Base-by-base conservation (phyloP, 92 coral and sea anemone genomes). In the Bergia sp. region DNA sequence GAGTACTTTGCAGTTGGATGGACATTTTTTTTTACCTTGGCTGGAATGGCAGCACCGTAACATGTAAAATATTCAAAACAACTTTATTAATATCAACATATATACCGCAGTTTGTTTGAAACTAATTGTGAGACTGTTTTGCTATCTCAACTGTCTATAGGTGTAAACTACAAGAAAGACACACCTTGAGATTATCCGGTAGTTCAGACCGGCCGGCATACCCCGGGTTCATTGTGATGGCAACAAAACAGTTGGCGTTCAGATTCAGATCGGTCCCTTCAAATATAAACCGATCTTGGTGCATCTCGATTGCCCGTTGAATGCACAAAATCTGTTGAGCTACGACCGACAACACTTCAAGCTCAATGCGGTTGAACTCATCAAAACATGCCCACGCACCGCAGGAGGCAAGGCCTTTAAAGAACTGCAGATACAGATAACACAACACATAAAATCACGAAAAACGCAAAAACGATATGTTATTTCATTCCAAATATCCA, bases 381-480 rank as follows among this genome's bases (percentile, higher is more conserved):
- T 97, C 99, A 92, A 97, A 97, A 74, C 99, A 97, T 0, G 99
- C 99, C 99, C 99, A 97, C 12, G 99, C 99, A 73, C 99, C 99
- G 78, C 99, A 97, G 21, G 99, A 97, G 23, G 99, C 99, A 90
- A 97, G 90, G 7, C 99, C 99, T 91, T 97, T 97, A 88, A 97
- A 97, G 86, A 97, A 97, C 99, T 97, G 73, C 2, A 64, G 65
- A 84, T 44, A 13, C 38, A 82, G 76, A 40, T 58, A 69, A 15
- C 39, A 37, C 40, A 29, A 29, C 29, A 29, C 29, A 29, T 29
- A 29, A 29, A 29, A 29, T 29, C 29, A 29, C 8, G 7, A 12
- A 47, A 47, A 47, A 47, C 7, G 49, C 49, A 5, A 45, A 29
- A 45, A 45, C 49, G 49, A 45, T 45, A 12, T 47, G 53, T 7